Evolutionary conservation across 2,797 vertebrate species (phyloP).

Genomic region (Stomatorhinus walkeri): DNA sequence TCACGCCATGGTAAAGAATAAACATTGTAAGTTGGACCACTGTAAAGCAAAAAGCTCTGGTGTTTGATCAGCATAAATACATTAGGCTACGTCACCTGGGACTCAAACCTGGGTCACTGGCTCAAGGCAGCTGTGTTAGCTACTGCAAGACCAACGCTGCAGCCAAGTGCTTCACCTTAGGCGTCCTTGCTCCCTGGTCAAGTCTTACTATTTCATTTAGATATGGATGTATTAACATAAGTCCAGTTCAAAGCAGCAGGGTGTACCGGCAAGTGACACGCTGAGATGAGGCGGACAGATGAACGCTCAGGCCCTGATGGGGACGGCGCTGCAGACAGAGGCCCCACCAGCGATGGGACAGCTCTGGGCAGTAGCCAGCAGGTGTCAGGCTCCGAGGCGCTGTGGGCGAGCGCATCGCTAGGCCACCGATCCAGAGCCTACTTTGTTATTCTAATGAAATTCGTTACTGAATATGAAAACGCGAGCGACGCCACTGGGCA

Average conservation of each 20-base stretch:
- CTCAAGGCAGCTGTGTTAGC: not conserved
- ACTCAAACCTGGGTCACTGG: not conserved
- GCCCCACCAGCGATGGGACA: not conserved
- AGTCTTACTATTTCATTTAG: not conserved
- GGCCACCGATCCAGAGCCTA: not conserved
- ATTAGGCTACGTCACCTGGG: not conserved
- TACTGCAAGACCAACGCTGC: not conserved
- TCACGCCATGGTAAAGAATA: not conserved
- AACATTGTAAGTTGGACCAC: not conserved
- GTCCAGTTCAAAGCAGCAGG: not conserved
- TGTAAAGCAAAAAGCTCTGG: not conserved
- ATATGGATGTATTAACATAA: not conserved
- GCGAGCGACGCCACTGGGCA: not conserved
- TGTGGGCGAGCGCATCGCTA: not conserved
- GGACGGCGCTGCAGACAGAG: not conserved
- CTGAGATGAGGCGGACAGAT: not conserved
- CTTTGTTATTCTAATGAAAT: constrained; percentile 4
- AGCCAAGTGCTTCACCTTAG: not conserved
- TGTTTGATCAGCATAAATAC: not conserved
- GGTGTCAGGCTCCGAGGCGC: not conserved
- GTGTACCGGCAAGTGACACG: not conserved
- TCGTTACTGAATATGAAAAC: not conserved
- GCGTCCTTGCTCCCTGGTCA: not conserved
- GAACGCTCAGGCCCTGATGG: not conserved
- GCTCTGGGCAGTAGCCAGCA: not conserved